These are phyloP conservation scores for Notolepis coatsorum DNA, from an alignment of 2,797 vertebrate species.

Conservation along the genomic window DNA sequence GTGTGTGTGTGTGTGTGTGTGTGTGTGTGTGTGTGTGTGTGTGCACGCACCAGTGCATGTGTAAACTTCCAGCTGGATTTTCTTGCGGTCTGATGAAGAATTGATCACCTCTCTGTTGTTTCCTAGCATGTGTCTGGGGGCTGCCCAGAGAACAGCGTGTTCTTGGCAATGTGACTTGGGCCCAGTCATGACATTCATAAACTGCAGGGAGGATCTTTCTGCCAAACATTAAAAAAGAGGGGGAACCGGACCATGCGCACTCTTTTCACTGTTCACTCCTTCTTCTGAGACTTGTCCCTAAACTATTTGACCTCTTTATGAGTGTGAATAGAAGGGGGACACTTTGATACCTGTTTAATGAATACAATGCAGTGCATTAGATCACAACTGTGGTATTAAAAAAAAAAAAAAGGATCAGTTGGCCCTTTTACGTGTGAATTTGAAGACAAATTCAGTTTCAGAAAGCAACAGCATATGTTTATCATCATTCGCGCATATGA, in stretches of 20 bases:
- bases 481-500: neutral
- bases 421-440: too few species aligned
- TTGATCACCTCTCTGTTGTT: constrained; percentile 53
- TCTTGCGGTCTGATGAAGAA: constrained; percentile 42
- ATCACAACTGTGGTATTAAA: constrained; percentile 42
- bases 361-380: constrained; percentile 29
- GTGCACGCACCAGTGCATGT: neutral
- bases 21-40: constrained; percentile 1
- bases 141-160: constrained; percentile 70
- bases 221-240: constrained; percentile 17
- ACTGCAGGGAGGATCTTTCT: constrained; percentile 37
- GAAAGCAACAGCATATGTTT: constrained; percentile 31
- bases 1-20: constrained; percentile 1
- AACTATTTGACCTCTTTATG: constrained; percentile 14
- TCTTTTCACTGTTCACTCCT: neutral
- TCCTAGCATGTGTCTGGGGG: constrained; percentile 64
- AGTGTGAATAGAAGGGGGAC: constrained; percentile 25
- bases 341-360: constrained; percentile 37
- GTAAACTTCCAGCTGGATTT: constrained; percentile 36
- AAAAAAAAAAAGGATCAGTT: constrained; percentile 35
- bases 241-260: constrained; percentile 5
- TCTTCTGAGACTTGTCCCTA: neutral
- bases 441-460: constrained; percentile 53
- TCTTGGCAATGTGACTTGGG: constrained; percentile 66
- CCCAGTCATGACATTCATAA: constrained; percentile 58